phyloP scores from a whole-genome alignment of 2,113 vertebrate genomes.

The Acrocephalus arundinaceus region DNA sequence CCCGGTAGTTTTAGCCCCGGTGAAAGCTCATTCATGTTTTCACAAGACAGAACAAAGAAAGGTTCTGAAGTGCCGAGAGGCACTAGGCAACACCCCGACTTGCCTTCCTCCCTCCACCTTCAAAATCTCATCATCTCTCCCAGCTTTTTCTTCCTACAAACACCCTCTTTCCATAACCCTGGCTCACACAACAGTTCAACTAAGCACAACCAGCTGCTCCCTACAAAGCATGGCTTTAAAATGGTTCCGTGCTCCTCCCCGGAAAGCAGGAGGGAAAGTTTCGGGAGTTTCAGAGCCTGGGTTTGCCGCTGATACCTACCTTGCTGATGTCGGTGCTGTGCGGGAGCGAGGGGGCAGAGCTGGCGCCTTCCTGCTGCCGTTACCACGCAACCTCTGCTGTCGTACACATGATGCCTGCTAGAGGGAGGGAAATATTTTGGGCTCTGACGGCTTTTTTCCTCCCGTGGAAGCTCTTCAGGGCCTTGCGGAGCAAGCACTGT shows the following conservation, averaged over 20 bases:
- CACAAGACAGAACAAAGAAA: background rate
- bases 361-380: constrained; percentile 28
- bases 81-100: background rate
- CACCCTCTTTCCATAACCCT: background rate
- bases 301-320: background rate
- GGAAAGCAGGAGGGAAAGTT: background rate
- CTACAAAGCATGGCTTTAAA: background rate
- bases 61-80: background rate
- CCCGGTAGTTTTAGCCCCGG: background rate
- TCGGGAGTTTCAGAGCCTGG: background rate
- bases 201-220: background rate
- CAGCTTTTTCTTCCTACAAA: background rate
- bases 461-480: background rate
- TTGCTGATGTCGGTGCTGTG: background rate
- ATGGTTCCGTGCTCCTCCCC: background rate
- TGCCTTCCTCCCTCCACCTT: background rate
- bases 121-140: background rate
- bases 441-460: background rate
- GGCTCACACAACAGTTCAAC: background rate
- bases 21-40: background rate
- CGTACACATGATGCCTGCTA: constrained; percentile 14
- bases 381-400: constrained; percentile 42
- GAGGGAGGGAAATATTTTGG: constrained; percentile 5
- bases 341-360: background rate
- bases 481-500: fast-evolving